A percentile compares a stretch with the other conserved stretches of the same genome.
These are phyloP conservation scores for Sebastolobus alascanus DNA, from an alignment of 2,797 vertebrate genomes.

Conservation along the genomic window DNA sequence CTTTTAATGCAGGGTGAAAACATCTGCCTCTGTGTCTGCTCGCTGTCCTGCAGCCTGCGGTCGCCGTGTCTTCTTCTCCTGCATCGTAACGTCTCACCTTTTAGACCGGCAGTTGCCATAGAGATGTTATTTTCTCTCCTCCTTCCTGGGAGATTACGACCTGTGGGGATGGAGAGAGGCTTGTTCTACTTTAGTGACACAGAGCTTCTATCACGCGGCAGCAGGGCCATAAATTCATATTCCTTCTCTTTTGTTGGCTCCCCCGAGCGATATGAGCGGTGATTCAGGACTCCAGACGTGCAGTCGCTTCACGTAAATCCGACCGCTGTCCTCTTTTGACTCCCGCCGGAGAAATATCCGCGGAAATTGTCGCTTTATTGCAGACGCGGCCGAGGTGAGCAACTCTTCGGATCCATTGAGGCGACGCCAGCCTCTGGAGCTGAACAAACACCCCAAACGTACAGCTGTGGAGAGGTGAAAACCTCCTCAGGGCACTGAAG, in stretches of 20 bases:
- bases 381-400: neutral
- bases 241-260: neutral
- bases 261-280: neutral
- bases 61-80: constrained; percentile 11
- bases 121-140: constrained; percentile 61
- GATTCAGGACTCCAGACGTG: constrained; percentile 8
- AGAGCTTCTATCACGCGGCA: constrained; percentile 22
- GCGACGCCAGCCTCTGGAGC: constrained; percentile 19
- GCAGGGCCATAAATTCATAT: constrained; percentile 45
- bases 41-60: constrained; percentile 7
- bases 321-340: constrained; percentile 33
- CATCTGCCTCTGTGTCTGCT: neutral
- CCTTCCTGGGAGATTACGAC: constrained; percentile 47
- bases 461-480: constrained; percentile 4
- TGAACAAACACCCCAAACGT: neutral
- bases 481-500: constrained; percentile 2
- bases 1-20: neutral
- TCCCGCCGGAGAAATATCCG: constrained; percentile 8
- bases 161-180: constrained; percentile 44
- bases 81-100: constrained; percentile 48
- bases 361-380: constrained; percentile 19
- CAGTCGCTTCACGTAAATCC: constrained; percentile 11
- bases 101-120: constrained; percentile 61
- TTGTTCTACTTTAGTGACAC: constrained; percentile 15
- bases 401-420: constrained; percentile 6